Evolutionary conservation across 2,888 invertebrate genomes (phyloP), one percentile per base, ranked within the genome.

Genomic region (Drosophila helvetica): DNA sequence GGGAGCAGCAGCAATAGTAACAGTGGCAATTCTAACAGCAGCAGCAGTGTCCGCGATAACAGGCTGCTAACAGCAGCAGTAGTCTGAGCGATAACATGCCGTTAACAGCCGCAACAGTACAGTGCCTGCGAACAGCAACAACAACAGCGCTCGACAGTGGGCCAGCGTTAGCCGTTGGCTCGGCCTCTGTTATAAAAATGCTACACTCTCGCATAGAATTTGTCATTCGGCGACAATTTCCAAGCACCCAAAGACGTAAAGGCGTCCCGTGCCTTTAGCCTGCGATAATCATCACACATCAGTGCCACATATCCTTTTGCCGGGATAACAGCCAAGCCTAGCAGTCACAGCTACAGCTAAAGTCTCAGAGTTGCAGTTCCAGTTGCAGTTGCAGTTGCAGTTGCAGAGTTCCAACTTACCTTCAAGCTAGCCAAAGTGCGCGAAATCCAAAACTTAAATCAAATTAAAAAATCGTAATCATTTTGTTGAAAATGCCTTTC

Each of bases 401-500:
- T 15, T 38, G 38, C 38, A 38, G 5, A 15, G 12, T 15, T 6
- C 6, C 30, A 22, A 30, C 12, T 33, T 33, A 10, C 22, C 17
- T 15, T 42, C 17, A 51, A 18, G 45, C 12, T 45, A 38, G 15
- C 38, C 58, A 76, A 73, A 73, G 73, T 74, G 73, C 73, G 74
- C 73, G 68, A 38, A 38, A n/a, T n/a, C 15, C 7, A n/a, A 38
- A 38, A n/a, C 53, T 25, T 45, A 18, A 55, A 52, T 48, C 12
- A 46, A 62, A 27, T 50, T 33, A n/a, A 38, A 12, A 22, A 57
- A 27, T 15, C 18, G 8, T 27, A 66, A 18, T 45, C 18, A 52
- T 33, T 54, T 17, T 19, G 51, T 38, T 5, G 38, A 75, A 77
- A 71, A 91, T 91, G 92, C 85, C 92, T 66, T 90, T 89, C 62